phyloP scores from a whole-genome alignment of 1,140 invertebrate genomes.

The Pseudomyrmex pallidus region DNA sequence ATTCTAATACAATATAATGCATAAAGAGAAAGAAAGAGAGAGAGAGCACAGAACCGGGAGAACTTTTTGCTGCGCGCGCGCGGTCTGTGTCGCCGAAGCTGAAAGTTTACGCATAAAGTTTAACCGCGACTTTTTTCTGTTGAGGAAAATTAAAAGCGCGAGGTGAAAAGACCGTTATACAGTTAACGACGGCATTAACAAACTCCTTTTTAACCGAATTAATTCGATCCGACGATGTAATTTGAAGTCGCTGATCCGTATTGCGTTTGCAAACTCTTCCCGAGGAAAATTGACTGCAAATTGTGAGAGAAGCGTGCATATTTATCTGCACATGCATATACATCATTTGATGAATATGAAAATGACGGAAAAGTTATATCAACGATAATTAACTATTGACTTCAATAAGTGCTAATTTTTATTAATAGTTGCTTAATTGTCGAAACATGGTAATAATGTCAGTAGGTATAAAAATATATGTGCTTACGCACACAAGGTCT shows the following conservation, averaged over 20 bases:
- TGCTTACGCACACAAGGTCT: neutral
- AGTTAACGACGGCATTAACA: conserved; percentile 28
- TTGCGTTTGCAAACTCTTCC: neutral
- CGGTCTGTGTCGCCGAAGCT: neutral
- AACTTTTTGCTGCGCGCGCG: conserved; percentile 17
- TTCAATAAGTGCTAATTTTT: neutral
- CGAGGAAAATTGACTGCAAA: neutral
- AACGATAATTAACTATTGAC: no score
- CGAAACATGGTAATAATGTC: neutral
- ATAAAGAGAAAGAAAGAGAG: no score
- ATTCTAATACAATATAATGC: neutral
- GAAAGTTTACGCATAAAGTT: conserved; percentile 49
- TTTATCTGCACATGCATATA: neutral
- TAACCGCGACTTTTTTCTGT: conserved; percentile 5
- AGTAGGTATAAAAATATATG: conserved; percentile 15
- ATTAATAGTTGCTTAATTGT: conserved; percentile 33
- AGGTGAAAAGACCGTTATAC: neutral
- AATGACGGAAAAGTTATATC: neutral
- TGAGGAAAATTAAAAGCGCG: conserved; percentile 28
- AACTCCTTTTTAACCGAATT: conserved; percentile 38
- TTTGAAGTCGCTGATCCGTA: neutral
- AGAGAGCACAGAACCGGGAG: neutral
- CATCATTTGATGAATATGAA: no score
- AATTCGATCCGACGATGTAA: conserved; percentile 42
- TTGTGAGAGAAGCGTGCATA: neutral